Evolutionary conservation across 2,797 vertebrate species (phyloP).

Genomic region (Nyctalus aviator): DNA sequence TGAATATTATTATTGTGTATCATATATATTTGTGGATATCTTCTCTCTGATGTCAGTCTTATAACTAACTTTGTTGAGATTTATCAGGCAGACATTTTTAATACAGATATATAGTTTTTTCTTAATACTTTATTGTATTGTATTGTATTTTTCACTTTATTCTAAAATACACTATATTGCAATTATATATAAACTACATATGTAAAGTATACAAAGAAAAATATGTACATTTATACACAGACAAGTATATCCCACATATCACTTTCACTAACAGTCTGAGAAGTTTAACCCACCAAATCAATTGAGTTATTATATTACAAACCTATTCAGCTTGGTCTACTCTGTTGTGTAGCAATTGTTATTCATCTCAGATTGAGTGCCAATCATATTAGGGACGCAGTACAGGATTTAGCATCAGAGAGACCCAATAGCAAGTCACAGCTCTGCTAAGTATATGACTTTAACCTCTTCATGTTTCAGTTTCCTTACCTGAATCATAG

Average conservation of each 20-base stretch:
- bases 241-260: background rate
- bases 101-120: background rate
- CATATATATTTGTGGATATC: background rate
- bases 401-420: background rate
- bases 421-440: background rate
- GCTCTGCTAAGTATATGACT: background rate
- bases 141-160: background rate
- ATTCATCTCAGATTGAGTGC: background rate
- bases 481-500: background rate
- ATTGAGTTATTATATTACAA: background rate
- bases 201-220: slow-evolving; percentile 12
- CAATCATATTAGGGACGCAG: background rate
- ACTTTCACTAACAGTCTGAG: slow-evolving; percentile 1
- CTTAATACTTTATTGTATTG: slow-evolving; percentile 30
- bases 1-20: background rate
- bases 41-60: background rate
- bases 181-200: background rate
- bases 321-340: background rate
- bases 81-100: slow-evolving; percentile 1
- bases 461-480: background rate
- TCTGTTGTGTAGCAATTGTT: background rate
- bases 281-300: background rate
- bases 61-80: slow-evolving; percentile 19
- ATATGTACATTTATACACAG: background rate
- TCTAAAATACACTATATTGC: background rate